Base-by-base conservation (phyloP, 2,888 invertebrate genomes). In the Seira musarum region DNA sequence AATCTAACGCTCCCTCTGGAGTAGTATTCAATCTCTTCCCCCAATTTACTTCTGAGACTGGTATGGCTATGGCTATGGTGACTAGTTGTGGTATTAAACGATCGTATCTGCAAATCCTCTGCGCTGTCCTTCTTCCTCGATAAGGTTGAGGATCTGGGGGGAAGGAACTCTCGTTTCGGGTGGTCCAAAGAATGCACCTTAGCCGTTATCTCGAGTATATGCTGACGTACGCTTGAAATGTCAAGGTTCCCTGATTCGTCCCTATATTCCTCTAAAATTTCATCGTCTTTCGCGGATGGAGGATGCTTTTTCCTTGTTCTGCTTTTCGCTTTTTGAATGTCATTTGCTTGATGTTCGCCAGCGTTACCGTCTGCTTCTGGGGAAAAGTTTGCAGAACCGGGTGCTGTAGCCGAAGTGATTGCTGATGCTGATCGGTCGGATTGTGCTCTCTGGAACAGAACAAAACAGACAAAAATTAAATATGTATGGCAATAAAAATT, bases 151-250 rank as follows among this genome's bases (percentile, higher is more conserved):
- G 68, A 35, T 60, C 74, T 25, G 1, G 74, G 74, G 10, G 74
- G 74, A 8, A 66, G 25, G 21, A 74, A 74, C 5, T 74, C 74
- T 24, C 74, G 19, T 67, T 67, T 74, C 13, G 74, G 74, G 40
- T 74, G 53, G 21, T 74, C 67, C 13, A 74, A 15, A 1, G 67
- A 53, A 35, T 74, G 74, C 2, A 74, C 74, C 35, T 74, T 74
- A 8, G 74, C 74, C 66, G 74, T 67, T 1, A 74, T 60, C 0
- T 74, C 74, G 2, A 74, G 21, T 21, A 74, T 67, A 67, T 74
- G 67, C 60, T 74, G 74, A 0, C 67, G 17, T 1, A 74, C 61
- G 22, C 49, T 25, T 0, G 66, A 6, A 15, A 74, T 60, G 30
- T 67, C 67, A 1, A 70, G 24, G 2, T 68, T 57, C 15, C 57